These are phyloP conservation scores for Phalloptychus januarius DNA, from an alignment of 2,797 vertebrate genomes.

Conservation along the genomic window DNA sequence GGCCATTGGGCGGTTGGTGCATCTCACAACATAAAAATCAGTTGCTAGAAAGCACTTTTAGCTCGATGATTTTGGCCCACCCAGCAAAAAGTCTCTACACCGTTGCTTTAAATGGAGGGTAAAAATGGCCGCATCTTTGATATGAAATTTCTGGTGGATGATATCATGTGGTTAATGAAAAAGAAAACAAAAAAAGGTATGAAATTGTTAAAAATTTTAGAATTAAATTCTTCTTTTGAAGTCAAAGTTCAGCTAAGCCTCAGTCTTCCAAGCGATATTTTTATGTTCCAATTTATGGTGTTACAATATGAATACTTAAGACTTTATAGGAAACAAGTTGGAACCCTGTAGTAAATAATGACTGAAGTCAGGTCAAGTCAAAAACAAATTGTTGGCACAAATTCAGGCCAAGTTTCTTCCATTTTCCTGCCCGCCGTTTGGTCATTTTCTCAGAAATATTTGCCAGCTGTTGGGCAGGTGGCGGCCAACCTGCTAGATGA, in stretches of 20 bases:
- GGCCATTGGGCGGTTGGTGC: too few species aligned
- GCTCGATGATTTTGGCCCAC: too few species aligned
- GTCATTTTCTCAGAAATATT: slow-evolving; percentile 16
- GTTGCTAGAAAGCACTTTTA: too few species aligned
- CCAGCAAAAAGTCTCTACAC: too few species aligned
- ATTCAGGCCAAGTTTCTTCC: neutral
- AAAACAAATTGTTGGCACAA: neutral
- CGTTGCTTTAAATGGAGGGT: too few species aligned
- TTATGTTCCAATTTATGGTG: neutral
- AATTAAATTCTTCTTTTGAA: neutral
- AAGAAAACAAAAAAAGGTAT: neutral
- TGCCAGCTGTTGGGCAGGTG: slow-evolving; percentile 40
- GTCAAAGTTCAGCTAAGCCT: neutral
- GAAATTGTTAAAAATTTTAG: neutral
- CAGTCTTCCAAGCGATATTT: neutral
- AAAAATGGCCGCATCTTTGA: neutral
- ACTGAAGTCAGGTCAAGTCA: neutral
- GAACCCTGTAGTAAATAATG: rapidly evolving
- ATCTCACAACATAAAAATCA: too few species aligned
- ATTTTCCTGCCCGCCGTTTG: slow-evolving; percentile 9
- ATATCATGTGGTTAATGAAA: neutral
- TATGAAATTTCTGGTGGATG: neutral
- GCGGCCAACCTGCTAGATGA: slow-evolving; percentile 37
- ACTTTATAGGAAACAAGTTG: neutral
- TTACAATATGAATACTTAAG: neutral